Evolutionary conservation across 2,888 invertebrate genomes (phyloP), one percentile per base, ranked within the genome.

Genomic region (Aelia acuminata): DNA sequence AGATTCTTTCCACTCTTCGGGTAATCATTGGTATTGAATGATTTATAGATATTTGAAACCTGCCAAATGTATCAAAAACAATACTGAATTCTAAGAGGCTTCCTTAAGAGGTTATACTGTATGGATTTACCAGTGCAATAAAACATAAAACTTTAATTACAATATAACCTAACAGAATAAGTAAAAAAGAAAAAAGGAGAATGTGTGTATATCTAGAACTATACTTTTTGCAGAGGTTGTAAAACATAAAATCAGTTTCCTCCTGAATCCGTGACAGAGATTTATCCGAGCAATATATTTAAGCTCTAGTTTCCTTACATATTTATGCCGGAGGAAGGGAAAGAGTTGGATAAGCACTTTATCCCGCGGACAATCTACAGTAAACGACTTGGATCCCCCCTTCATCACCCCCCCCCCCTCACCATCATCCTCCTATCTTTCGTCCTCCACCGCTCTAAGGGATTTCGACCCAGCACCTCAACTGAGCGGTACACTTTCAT

Each of bases 331-430:
- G 11, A 35, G 31, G 35, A 35, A 35, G 63, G 63, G 63, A 8
- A 57, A 18, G 63, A 31, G 63, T 35, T 31, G 63, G 63, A 70
- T 70, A 70, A 70, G 63, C 63, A 3, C 13, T 70, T 70, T 70
- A 70, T 70, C 63, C 63, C 63, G 13, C 18, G 63, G 31, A 70
- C 63, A 70, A 70, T 70, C 63, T 70, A 35, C 31, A 70, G 63
- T 70, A 70, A 70, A 35, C 63, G 63, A 70, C 63, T 70, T 70
- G 35, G 63, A 70, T 57, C 57, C 26, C 13, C 5, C 18, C 63
- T 26, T 26, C n/a, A 26, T 11, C 31, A 35, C 35, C n/a, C n/a
- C n/a, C n/a, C n/a, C n/a, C 57, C 26, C 13, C 5, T 7, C 63
- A 13, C 57, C n/a, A 26, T 11, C 31, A 35, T 20, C 10, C 10